Conservation (phyloP, 2,888 invertebrate genomes). For the Tribolium freemani region DNA sequence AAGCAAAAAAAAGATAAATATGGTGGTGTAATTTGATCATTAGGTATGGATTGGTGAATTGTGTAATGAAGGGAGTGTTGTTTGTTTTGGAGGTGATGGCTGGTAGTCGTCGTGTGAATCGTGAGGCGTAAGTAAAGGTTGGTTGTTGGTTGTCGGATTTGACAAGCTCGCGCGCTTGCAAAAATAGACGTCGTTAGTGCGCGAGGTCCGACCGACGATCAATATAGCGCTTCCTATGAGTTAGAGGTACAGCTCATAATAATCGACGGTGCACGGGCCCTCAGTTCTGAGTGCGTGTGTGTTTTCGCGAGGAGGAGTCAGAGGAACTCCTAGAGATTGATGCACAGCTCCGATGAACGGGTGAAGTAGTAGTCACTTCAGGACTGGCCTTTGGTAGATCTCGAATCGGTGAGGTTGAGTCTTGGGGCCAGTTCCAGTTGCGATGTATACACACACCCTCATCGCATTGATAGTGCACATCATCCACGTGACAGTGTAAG, state of each 20-base stretch:
- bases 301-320: conserved; percentile 33
- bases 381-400: conserved; percentile 33
- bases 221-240: conserved; percentile 48
- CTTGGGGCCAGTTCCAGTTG: conserved; percentile 40
- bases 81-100: conserved; percentile 20
- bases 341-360: conserved; percentile 31
- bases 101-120: conserved; percentile 4
- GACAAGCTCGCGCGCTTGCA: conserved; percentile 41
- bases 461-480: conserved; percentile 63
- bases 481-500: conserved; percentile 70
- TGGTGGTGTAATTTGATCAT: background rate
- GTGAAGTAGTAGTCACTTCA: conserved; percentile 26
- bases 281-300: conserved; percentile 39
- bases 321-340: conserved; percentile 35
- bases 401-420: conserved; percentile 33
- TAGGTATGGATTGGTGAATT: conserved; percentile 1
- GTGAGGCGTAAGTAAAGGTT: conserved; percentile 17
- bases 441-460: conserved; percentile 57
- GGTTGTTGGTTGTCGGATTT: conserved; percentile 30
- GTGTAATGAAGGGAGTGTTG: conserved; percentile 5
- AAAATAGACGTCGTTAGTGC: conserved; percentile 47
- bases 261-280: conserved; percentile 43
- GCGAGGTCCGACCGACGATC: conserved; percentile 47
- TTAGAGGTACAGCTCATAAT: conserved; percentile 42
- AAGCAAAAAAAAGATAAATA: background rate